These are phyloP conservation scores for Sciaenops ocellatus DNA, from an alignment of 2,797 vertebrate genomes.

Conservation along the genomic window DNA sequence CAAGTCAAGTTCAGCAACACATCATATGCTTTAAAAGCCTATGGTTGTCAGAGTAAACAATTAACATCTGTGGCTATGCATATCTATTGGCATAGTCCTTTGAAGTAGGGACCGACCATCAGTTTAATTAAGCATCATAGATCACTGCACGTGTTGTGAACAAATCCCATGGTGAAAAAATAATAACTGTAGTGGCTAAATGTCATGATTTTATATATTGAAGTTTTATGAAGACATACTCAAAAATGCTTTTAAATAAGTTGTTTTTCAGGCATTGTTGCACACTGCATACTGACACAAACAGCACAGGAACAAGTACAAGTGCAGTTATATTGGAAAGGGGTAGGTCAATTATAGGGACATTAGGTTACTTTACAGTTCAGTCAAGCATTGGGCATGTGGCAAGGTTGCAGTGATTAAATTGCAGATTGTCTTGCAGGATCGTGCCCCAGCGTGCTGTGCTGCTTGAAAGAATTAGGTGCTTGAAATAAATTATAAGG, in stretches of 20 bases:
- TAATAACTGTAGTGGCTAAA: background rate
- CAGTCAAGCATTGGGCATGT: constrained; percentile 5
- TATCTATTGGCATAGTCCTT: background rate
- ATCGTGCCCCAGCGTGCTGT: constrained; percentile 14
- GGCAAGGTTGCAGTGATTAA: constrained; percentile 39
- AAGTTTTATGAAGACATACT: background rate
- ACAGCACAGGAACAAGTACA: background rate
- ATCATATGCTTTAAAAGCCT: background rate
- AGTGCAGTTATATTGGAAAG: background rate
- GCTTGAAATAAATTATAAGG: constrained; percentile 27
- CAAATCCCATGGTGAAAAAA: background rate
- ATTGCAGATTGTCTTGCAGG: constrained; percentile 26
- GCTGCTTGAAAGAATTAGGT: constrained; percentile 12
- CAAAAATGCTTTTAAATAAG: background rate
- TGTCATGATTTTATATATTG: background rate
- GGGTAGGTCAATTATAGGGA: constrained; percentile 10
- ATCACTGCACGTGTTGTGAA: background rate
- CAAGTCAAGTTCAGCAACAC: background rate
- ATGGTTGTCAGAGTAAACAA: background rate
- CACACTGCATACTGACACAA: background rate
- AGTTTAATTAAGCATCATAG: background rate
- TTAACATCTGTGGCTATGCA: background rate
- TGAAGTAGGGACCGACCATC: background rate
- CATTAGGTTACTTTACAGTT: constrained; percentile 8
- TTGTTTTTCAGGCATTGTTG: background rate